Evolutionary conservation across 2,797 vertebrate genomes (phyloP).

Genomic region (Gymnocypris eckloni): DNA sequence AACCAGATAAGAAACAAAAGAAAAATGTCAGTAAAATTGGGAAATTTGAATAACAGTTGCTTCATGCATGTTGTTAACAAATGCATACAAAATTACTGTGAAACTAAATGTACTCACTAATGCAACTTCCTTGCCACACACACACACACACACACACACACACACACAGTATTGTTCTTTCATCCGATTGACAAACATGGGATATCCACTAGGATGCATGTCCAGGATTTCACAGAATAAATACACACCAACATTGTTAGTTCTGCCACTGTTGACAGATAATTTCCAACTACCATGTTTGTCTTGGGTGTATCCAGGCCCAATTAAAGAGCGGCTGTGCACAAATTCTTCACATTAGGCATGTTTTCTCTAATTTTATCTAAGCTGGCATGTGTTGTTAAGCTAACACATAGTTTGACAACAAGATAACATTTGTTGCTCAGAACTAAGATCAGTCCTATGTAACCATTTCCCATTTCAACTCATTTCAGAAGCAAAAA

Average conservation of each 20-base stretch:
- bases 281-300: slow-evolving; percentile 57
- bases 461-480: not conserved
- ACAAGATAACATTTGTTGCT: not conserved
- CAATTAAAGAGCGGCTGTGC: slow-evolving; percentile 23
- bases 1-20: not conserved
- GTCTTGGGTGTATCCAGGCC: slow-evolving; percentile 54
- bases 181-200: slow-evolving; percentile 65
- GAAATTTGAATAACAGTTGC: not conserved
- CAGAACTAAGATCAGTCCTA: not conserved
- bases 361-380: slow-evolving; percentile 5
- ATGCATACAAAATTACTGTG: slow-evolving; percentile 8
- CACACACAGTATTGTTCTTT: slow-evolving; percentile 63
- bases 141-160: slow-evolving; percentile 34
- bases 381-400: slow-evolving; percentile 8
- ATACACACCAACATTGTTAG: slow-evolving; percentile 62
- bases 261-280: slow-evolving; percentile 63
- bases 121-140: not conserved
- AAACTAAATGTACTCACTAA: not conserved
- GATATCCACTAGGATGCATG: slow-evolving; percentile 76
- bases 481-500: not conserved
- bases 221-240: slow-evolving; percentile 39
- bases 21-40: not conserved
- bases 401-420: slow-evolving; percentile 5
- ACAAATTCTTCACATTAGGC: not conserved
- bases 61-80: not conserved